A percentile compares a stretch with the other conserved stretches of the same genome.
These are phyloP conservation scores for Eubasilissa regina DNA, from an alignment of 1,140 invertebrate genomes.

Conservation along the genomic window DNA sequence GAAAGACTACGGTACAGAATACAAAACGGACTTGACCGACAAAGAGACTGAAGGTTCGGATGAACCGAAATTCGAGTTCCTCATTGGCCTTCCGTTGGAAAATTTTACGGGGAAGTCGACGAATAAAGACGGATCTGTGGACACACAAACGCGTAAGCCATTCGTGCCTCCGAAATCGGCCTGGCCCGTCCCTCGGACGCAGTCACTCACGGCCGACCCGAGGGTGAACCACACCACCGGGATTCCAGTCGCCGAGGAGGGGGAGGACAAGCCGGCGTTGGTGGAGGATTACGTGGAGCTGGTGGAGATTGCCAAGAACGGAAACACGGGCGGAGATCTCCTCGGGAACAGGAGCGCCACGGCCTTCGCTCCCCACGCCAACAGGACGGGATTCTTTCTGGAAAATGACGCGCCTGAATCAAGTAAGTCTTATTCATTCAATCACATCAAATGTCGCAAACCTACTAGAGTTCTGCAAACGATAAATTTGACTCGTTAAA, in stretches of 20 bases:
- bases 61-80: conserved; percentile 53
- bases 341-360: conserved; percentile 48
- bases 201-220: conserved; percentile 48
- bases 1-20: conserved; percentile 31
- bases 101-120: conserved; percentile 49
- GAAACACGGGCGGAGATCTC: background rate
- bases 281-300: conserved; percentile 56
- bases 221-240: conserved; percentile 48
- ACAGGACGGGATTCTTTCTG: conserved; percentile 54
- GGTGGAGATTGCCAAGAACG: conserved; percentile 51
- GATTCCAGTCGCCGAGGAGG: conserved; percentile 1
- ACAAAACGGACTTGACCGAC: conserved; percentile 43
- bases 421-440: conserved; percentile 48
- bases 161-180: conserved; percentile 56
- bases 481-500: no score
- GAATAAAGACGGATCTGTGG: conserved; percentile 15
- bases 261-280: background rate
- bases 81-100: conserved; percentile 52
- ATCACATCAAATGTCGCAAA: no score
- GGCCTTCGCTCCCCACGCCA: conserved; percentile 27
- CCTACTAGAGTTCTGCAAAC: no score
- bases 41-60: conserved; percentile 38
- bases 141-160: conserved; percentile 48
- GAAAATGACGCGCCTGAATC: conserved; percentile 58
- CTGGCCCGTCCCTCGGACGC: conserved; percentile 56